Percentiles rank a stretch among this genome's conserved stretches.
phyloP scores from a whole-genome alignment of 2,113 vertebrate genomes.

The Origma solitaria region DNA sequence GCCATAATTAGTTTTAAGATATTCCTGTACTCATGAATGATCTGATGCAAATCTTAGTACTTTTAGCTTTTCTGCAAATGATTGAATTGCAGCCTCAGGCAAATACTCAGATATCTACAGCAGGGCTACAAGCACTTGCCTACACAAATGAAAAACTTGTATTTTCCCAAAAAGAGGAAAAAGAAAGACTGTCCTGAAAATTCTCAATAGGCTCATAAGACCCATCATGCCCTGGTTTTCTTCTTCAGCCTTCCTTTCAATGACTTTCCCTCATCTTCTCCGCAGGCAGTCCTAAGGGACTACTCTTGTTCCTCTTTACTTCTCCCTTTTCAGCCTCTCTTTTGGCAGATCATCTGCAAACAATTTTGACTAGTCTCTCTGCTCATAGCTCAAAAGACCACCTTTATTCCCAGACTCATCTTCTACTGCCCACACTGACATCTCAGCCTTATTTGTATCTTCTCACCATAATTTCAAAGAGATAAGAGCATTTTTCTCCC shows the following conservation, averaged over 20 bases:
- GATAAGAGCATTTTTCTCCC: background rate
- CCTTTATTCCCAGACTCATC: background rate
- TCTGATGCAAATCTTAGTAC: background rate
- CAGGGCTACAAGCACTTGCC: background rate
- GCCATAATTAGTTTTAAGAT: background rate
- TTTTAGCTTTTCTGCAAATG: background rate
- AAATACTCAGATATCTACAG: background rate
- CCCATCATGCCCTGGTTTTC: background rate
- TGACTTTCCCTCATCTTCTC: background rate
- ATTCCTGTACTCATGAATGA: background rate
- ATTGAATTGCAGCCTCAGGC: background rate
- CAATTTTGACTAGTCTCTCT: background rate
- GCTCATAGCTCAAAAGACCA: background rate
- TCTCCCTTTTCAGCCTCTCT: background rate
- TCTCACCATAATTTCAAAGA: background rate
- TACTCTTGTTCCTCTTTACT: background rate
- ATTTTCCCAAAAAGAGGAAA: background rate
- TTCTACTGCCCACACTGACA: background rate
- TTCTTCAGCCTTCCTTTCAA: background rate
- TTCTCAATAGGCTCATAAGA: background rate
- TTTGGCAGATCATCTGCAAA: background rate
- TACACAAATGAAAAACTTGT: background rate
- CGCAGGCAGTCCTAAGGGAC: background rate
- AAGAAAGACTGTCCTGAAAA: background rate
- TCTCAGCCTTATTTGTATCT: background rate